Base-by-base conservation (phyloP, 2,113 vertebrate species). In the Panthera tigris region DNA sequence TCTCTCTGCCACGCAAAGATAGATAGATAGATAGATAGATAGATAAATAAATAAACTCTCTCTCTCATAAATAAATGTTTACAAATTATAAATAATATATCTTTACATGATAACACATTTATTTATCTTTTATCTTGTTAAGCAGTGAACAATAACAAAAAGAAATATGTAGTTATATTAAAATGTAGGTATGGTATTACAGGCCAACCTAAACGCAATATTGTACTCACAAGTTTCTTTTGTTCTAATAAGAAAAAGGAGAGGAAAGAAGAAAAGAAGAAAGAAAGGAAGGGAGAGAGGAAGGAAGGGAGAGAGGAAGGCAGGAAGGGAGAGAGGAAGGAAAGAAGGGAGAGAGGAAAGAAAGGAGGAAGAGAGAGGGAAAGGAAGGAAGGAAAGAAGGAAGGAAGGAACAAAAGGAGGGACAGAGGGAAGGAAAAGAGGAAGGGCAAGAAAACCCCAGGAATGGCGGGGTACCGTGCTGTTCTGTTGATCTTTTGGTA, bases 401-500 rank as follows among this genome's bases (percentile, higher is more conserved):
- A 2, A 0, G 5, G 29, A 39, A 7, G 19, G 16, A 39, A 29
- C 14, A 5, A 23, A 39, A 7, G 27, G 29, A 15, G 19, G 2
- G 41, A 33, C 1, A 7, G 0, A 19, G 4, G 27, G 8, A 41
- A 6, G 8, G 8, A 31, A 73, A 18, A 39, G 5, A 39, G 63
- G 4, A 21, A 27, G 4, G n/a, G 8, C 0, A 4, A 27, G n/a
- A 16, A 36, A 80, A 13, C 3, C 13, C 31, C 5, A 68, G 7
- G n/a, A 21, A 69, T 2, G 23, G 29, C 13, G 27, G 66, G 41
- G 36, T 41, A 2, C 3, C 3, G 5, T 50, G 45, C 15, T 12
- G 4, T 9, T 25, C 3, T 3, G 1, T 0, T 16, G 10, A 11
- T 41, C 16, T 14, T 41, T 31, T 5, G 10, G 27, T 33, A n/a